Base-by-base conservation (phyloP, 2,888 invertebrate species). In the Apotomis betuletana region DNA sequence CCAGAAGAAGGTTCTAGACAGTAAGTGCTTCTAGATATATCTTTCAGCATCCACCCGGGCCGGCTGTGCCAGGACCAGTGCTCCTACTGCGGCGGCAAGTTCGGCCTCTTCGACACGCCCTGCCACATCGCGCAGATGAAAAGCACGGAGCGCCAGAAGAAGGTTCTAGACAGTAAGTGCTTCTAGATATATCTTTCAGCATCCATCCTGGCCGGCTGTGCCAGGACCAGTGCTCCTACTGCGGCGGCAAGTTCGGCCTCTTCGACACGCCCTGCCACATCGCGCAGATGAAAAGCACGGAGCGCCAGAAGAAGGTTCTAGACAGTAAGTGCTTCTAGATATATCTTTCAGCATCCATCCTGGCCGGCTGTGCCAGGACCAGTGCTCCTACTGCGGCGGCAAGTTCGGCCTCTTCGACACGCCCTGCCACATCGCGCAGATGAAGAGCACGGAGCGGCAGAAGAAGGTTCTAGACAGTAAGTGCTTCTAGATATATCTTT, bases 41-140 rank as follows among this genome's bases (percentile, higher is more conserved):
- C n/a, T n/a, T 97, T 97, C 87, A 96, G 96, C 81, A 97, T 97
- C 80, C 97, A 97, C 89, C 97, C 97, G 0, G 97, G 95, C 0
- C 90, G 97, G 9, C 88, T 97, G 65, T 97, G 97, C 84, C 96
- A 96, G 85, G 97, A 97, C 88, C 97, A 97, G 80, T 97, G 97
- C 83, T 96, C 96, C 82, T 97, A 97, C 85, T 97, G 97, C 83
- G 97, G 97, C 70, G 97, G 97, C 9, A 97, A 97, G 87, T 97
- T 97, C 80, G 97, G 97, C 0, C 94, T 97, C 0, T 95, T 97
- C 76, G 97, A 97, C 82, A 97, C 97, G 0, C 97, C 97, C 0
- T 97, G 97, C 88, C 97, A 97, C 83, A 96, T 97, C 67, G 97
- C 97, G 0, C 97, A 97, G 89, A 96, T 97, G 86, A 97, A 97